Evolutionary conservation across 2,113 vertebrate species (phyloP).

Genomic region (Glaucomys volans): DNA sequence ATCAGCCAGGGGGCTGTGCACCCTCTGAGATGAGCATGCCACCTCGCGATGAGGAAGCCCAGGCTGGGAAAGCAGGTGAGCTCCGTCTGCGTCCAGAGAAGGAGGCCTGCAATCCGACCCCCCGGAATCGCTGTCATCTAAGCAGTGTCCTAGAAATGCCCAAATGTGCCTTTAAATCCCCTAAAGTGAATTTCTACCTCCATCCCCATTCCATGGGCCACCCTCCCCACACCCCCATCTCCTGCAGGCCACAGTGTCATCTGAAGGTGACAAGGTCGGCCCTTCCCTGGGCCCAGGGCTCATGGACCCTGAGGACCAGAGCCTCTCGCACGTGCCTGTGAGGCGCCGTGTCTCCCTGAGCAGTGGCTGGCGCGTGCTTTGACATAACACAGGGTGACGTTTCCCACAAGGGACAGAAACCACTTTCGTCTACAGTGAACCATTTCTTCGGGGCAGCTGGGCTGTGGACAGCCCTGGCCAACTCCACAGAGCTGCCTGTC

Average conservation of each 20-base stretch:
- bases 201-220: background rate
- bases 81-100: background rate
- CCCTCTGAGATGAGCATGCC: background rate
- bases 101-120: background rate
- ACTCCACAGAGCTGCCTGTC: background rate
- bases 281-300: too few relatives aligned
- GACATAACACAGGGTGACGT: background rate
- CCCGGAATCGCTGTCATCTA: background rate
- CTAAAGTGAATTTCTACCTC: background rate
- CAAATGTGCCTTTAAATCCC: background rate
- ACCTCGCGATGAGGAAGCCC: background rate
- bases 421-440: background rate
- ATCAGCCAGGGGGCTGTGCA: too few relatives aligned
- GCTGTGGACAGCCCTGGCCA: accelerated
- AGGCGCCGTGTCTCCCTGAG: background rate
- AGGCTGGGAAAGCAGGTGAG: background rate
- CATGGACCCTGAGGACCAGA: accelerated
- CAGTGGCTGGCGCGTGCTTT: background rate
- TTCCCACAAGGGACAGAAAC: background rate
- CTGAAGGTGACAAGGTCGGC: background rate
- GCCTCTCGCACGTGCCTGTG: background rate
- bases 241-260: too few relatives aligned
- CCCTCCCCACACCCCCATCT: accelerated
- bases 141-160: background rate
- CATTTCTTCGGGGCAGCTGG: background rate